Evolutionary conservation across 2,797 vertebrate genomes (phyloP).

Genomic region (Silurus lanzhouensis): DNA sequence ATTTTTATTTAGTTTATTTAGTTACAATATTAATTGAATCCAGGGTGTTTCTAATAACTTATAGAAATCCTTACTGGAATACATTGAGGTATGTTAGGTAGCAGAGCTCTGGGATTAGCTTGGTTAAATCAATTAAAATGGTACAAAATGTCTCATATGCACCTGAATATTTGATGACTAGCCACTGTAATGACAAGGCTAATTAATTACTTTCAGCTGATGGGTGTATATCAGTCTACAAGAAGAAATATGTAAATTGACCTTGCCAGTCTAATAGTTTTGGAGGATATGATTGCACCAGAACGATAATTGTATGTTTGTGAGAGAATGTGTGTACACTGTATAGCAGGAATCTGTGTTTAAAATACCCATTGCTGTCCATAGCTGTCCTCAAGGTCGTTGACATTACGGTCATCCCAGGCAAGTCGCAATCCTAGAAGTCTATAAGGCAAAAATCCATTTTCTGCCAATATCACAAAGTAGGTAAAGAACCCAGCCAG

Average conservation of each 20-base stretch:
- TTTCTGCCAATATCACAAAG: slow-evolving; percentile 94
- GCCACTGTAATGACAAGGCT: background rate
- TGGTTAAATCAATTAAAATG: background rate
- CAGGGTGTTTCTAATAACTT: too few species aligned
- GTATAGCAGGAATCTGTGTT: slow-evolving; percentile 3
- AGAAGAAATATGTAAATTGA: too few species aligned
- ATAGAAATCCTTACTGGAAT: too few species aligned
- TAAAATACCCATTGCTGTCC: slow-evolving; percentile 88
- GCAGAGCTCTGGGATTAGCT: background rate
- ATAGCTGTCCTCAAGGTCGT: slow-evolving; percentile 88
- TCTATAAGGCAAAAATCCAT: slow-evolving; percentile 80
- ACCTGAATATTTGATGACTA: background rate
- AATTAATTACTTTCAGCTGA: too few species aligned
- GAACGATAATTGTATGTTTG: background rate
- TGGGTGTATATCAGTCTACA: too few species aligned
- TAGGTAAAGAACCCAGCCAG: slow-evolving; percentile 92
- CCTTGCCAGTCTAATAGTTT: too few species aligned
- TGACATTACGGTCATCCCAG: slow-evolving; percentile 84
- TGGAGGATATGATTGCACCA: too few species aligned
- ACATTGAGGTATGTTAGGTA: too few species aligned
- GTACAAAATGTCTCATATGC: background rate
- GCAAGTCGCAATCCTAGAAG: slow-evolving; percentile 83
- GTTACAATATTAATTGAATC: too few species aligned
- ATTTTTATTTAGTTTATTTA: too few species aligned
- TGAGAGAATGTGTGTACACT: background rate